Conservation (phyloP, 2,888 invertebrate species). For the Thumatha senex region DNA sequence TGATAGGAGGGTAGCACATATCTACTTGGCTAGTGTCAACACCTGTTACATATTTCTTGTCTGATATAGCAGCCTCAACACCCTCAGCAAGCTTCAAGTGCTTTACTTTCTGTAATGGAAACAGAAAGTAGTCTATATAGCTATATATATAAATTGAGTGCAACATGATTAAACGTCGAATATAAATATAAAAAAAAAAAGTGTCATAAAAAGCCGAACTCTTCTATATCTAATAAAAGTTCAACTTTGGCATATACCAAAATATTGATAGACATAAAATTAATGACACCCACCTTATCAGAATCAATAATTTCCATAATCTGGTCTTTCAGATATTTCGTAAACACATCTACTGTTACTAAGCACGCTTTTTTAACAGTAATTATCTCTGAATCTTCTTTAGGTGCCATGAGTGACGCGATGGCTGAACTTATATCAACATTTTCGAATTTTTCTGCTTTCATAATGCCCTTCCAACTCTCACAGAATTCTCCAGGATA, state of each 20-base stretch:
- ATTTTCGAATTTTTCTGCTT: constrained; percentile 91
- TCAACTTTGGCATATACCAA: no score
- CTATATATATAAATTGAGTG: no score
- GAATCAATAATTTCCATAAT: constrained; percentile 99
- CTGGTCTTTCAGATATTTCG: constrained; percentile 97
- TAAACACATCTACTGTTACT: constrained; percentile 97
- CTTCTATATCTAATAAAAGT: no score
- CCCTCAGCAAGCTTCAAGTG: constrained; percentile 97
- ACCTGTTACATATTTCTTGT: constrained; percentile 97
- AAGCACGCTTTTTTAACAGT: constrained; percentile 96
- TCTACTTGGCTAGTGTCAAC: constrained; percentile 95
- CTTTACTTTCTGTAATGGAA: constrained; percentile 92
- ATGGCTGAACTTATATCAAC: constrained; percentile 93
- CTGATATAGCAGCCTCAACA: constrained; percentile 95
- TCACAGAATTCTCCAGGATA: constrained; percentile 97
- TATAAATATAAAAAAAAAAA: no score
- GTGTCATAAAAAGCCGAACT: no score
- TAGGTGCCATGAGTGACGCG: constrained; percentile 95
- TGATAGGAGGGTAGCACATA: constrained; percentile 99
- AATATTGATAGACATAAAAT: neutral
- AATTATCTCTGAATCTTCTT: constrained; percentile 96
- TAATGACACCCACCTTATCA: constrained; percentile 90
- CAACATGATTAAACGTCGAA: no score
- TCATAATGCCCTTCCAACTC: constrained; percentile 92
- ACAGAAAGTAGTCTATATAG: no score